A percentile compares a stretch with the other conserved stretches of the same genome.
phyloP scores from a whole-genome alignment of 2,113 vertebrate species.

The Phocoena sinus region DNA sequence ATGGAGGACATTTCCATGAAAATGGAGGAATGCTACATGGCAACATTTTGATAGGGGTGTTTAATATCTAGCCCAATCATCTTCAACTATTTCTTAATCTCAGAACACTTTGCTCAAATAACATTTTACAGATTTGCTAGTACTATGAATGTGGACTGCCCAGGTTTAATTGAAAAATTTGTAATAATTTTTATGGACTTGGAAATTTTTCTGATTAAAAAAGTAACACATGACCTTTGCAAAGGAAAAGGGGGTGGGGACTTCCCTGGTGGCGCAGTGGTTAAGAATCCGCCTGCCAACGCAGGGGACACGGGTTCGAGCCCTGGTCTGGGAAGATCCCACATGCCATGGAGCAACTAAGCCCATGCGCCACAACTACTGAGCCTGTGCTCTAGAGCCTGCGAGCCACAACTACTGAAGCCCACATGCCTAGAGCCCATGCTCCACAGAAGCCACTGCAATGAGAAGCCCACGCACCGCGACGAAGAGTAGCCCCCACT shows the following conservation, averaged over 20 bases:
- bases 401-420: too few relatives aligned
- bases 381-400: too few relatives aligned
- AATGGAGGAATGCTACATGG: neutral
- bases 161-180: neutral
- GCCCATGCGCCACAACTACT: too few relatives aligned
- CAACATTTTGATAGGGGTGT: neutral
- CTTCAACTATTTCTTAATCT: conserved; percentile 8
- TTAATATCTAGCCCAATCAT: neutral
- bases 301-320: too few relatives aligned
- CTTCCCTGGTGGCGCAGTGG: too few relatives aligned
- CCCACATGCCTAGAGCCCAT: too few relatives aligned
- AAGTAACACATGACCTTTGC: neutral
- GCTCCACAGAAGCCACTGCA: too few relatives aligned
- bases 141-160: neutral
- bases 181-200: neutral
- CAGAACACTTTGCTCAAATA: conserved; percentile 1
- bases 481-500: too few relatives aligned
- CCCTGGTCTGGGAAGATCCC: too few relatives aligned
- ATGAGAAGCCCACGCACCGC: too few relatives aligned
- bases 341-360: too few relatives aligned
- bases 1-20: neutral
- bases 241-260: neutral
- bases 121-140: neutral
- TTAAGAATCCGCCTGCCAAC: too few relatives aligned
- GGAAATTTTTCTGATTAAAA: neutral